phyloP scores from a whole-genome alignment of 2,113 vertebrate species.

The Gopherus flavomarginatus region DNA sequence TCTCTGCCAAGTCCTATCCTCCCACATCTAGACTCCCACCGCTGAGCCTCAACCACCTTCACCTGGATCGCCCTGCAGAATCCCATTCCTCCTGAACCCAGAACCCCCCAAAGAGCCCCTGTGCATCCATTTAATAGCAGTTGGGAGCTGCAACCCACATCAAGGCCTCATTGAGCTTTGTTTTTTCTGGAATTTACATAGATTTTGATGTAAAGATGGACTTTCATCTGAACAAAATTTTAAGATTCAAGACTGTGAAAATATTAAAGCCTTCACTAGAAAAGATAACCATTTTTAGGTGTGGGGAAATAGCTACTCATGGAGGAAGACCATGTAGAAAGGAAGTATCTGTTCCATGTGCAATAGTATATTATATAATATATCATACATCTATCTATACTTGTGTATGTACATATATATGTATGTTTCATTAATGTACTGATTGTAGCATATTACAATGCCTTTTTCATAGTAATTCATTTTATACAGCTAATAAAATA shows the following conservation, averaged over 20 bases:
- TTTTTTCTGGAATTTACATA: constrained; percentile 6
- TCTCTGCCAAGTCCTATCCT: no score
- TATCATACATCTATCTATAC: neutral
- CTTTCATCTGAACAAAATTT: constrained; percentile 13
- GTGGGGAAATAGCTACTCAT: constrained; percentile 5
- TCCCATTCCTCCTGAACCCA: no score
- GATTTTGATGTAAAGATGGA: constrained; percentile 20
- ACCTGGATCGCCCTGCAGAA: no score
- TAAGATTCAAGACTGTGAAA: neutral
- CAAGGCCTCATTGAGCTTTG: neutral
- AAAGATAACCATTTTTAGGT: neutral
- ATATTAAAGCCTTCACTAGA: neutral
- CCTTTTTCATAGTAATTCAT: neutral
- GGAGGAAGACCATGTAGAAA: neutral
- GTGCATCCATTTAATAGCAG: neutral
- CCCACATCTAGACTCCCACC: no score
- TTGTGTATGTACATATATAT: no score
- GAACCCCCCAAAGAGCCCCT: no score
- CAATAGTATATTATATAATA: neutral
- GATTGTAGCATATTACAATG: neutral
- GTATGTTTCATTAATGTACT: neutral
- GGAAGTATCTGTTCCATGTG: neutral
- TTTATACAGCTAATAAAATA: neutral
- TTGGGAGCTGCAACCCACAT: neutral
- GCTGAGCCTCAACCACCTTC: no score